phyloP scores from a whole-genome alignment of 2,113 vertebrate species.

The western clawed frog (Xenopus tropicalis) region DNA sequence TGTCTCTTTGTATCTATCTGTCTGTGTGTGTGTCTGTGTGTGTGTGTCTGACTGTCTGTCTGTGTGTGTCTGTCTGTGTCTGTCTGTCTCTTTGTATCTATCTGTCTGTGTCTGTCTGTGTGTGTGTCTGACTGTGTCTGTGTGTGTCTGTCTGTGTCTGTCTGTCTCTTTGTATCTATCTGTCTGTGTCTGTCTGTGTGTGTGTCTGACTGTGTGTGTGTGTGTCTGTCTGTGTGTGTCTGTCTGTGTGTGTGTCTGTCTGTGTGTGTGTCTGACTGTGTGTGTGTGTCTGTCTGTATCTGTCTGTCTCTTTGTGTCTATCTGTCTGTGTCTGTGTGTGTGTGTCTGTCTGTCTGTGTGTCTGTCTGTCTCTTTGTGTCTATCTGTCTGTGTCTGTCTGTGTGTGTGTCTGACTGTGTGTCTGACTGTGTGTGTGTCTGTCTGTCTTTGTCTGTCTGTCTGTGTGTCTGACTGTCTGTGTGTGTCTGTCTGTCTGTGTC shows the following conservation, averaged over 20 bases:
- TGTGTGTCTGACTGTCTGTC: neutral
- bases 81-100: neutral
- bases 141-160: no score
- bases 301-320: conserved; percentile 40
- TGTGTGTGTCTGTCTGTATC: conserved; percentile 31
- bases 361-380: no score
- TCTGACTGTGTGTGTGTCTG: no score
- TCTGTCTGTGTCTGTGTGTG: conserved; percentile 50
- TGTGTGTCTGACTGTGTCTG: neutral
- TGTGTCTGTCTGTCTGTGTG: conserved; percentile 4
- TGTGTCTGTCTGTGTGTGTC: neutral
- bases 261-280: conserved; percentile 55
- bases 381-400: no score
- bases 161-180: neutral
- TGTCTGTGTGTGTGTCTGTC: neutral
- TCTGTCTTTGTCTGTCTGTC: neutral
- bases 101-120: neutral
- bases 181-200: no score
- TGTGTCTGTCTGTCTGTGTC: neutral
- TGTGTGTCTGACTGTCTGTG: neutral
- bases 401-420: no score
- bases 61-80: no score
- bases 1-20: neutral
- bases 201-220: neutral
- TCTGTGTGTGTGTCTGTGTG: neutral